Conservation (phyloP, 2,888 invertebrate species). For the Didymodactylos carnosus region DNA sequence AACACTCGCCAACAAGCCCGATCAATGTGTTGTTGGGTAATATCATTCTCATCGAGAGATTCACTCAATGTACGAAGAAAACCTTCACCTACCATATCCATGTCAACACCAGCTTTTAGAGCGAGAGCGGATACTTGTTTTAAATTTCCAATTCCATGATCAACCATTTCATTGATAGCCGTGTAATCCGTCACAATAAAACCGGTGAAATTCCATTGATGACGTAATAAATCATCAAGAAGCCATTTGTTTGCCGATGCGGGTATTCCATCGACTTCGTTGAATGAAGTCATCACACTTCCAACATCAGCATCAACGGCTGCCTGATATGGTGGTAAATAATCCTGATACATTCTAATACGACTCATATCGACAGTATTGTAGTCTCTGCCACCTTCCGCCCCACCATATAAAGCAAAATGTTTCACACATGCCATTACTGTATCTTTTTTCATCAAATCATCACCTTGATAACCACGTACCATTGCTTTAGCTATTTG, state of each 20-base stretch:
- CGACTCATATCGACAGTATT: slow-evolving; percentile 8
- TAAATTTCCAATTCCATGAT: not conserved
- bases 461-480: slow-evolving; percentile 4
- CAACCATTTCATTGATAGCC: not conserved
- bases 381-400: slow-evolving; percentile 4
- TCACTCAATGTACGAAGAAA: not conserved
- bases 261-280: slow-evolving; percentile 2
- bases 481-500: slow-evolving; percentile 1
- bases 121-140: not conserved
- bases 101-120: not conserved
- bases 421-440: slow-evolving; percentile 9
- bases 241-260: not conserved
- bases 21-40: not conserved
- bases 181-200: not conserved
- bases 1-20: not conserved
- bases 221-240: not conserved
- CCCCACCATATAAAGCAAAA: slow-evolving; percentile 5
- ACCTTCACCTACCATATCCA: not conserved
- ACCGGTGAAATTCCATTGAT: not conserved
- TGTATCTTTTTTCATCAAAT: not conserved
- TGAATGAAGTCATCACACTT: slow-evolving; percentile 5
- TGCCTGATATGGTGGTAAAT: not conserved
- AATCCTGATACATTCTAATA: not conserved
- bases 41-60: not conserved
- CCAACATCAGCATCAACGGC: slow-evolving; percentile 1